phyloP scores from a whole-genome alignment of 2,113 vertebrate species.

The Sclerurus mexicanus region DNA sequence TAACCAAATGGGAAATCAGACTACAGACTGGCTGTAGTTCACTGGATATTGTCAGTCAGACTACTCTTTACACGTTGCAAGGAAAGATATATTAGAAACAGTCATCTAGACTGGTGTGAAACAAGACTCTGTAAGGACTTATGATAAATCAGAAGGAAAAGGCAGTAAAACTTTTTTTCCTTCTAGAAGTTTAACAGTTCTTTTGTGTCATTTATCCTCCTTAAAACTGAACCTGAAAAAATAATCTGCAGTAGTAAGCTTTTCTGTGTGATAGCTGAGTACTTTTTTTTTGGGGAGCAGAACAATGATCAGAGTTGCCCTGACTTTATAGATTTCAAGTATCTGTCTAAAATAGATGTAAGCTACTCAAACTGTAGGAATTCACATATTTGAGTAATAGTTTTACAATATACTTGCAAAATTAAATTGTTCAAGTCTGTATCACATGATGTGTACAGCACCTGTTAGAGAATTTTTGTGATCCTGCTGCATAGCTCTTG shows the following conservation, averaged over 20 bases:
- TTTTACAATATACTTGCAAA: background rate
- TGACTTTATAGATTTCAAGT: background rate
- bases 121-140: background rate
- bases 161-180: background rate
- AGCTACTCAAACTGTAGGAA: background rate
- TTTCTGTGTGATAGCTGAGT: background rate
- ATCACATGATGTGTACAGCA: background rate
- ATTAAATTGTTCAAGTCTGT: background rate
- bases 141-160: background rate
- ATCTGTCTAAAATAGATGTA: background rate
- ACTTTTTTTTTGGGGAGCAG: background rate
- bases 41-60: background rate
- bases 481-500: background rate
- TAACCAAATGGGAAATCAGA: background rate
- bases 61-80: background rate
- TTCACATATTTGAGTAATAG: background rate
- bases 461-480: background rate
- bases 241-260: background rate
- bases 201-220: background rate
- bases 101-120: background rate
- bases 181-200: background rate
- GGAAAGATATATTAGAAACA: background rate
- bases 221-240: background rate
- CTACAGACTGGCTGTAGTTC: background rate
- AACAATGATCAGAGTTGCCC: background rate